Conservation (phyloP, 2,113 vertebrate species). For the Murina feae region DNA sequence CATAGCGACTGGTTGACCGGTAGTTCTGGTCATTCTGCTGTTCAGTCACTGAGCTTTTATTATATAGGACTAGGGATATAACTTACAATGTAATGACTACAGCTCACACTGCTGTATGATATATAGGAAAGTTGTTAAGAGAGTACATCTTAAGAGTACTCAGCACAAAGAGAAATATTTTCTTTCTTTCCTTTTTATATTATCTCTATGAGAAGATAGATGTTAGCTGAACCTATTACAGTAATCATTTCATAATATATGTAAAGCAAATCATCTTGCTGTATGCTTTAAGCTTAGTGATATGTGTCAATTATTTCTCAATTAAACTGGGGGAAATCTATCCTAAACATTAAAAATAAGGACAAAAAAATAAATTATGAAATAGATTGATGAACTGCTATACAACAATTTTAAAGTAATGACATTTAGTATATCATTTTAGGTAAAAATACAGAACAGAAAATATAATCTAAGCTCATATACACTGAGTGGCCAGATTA, state of each 20-base stretch:
- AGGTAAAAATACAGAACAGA: not conserved
- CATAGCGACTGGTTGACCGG: too few species aligned
- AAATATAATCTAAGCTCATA: not conserved
- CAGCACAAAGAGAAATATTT: not conserved
- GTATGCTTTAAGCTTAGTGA: not conserved
- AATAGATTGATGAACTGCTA: not conserved
- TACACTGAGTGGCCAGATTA: too few species aligned
- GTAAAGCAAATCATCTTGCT: not conserved
- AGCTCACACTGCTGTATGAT: not conserved
- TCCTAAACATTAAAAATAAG: not conserved
- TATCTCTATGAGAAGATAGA: not conserved
- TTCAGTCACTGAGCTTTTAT: too few species aligned
- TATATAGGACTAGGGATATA: not conserved
- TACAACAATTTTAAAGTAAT: conserved; percentile 1
- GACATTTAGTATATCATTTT: not conserved
- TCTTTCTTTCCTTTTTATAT: not conserved
- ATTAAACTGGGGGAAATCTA: not conserved
- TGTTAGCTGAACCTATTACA: not conserved
- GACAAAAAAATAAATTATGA: not conserved
- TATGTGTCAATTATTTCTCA: not conserved
- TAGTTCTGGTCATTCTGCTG: too few species aligned
- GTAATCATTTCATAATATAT: not conserved
- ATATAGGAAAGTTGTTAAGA: not conserved
- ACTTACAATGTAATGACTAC: not conserved
- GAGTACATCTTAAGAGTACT: not conserved